Evolutionary conservation across 2,797 vertebrate genomes (phyloP).

Genomic region (Uromys caudimaculatus): DNA sequence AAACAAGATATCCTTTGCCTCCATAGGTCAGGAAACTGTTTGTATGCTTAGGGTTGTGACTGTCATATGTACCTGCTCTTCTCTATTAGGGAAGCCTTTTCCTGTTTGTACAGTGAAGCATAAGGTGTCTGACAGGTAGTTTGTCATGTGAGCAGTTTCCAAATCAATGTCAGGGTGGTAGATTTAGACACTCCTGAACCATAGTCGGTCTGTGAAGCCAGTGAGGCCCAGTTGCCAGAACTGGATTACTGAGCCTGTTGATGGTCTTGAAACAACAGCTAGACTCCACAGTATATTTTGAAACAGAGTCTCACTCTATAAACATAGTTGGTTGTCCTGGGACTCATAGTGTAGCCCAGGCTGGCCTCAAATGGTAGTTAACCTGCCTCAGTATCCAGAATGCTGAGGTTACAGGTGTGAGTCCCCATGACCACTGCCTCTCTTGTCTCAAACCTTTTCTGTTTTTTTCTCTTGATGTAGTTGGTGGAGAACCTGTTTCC

Average conservation of each 20-base stretch:
- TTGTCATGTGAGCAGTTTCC: not conserved
- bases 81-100: not conserved
- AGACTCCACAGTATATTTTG: not conserved
- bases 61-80: not conserved
- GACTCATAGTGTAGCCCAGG: not conserved
- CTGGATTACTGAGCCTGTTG: not conserved
- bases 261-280: not conserved
- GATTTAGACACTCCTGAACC: too few species aligned
- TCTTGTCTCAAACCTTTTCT: conserved; percentile 39
- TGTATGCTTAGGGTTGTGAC: not conserved
- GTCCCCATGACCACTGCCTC: not conserved
- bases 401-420: not conserved
- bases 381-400: not conserved
- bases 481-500: conserved; percentile 77
- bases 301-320: not conserved
- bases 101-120: not conserved
- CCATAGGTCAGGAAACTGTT: not conserved
- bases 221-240: not conserved
- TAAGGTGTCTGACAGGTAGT: not conserved
- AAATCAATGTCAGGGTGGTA: not conserved
- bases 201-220: not conserved
- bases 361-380: not conserved
- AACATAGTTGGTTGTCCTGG: not conserved
- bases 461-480: conserved; percentile 78
- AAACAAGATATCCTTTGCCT: not conserved